These are phyloP conservation scores for Ciconia boyciana DNA, from an alignment of 2,113 vertebrate species.

Conservation along the genomic window DNA sequence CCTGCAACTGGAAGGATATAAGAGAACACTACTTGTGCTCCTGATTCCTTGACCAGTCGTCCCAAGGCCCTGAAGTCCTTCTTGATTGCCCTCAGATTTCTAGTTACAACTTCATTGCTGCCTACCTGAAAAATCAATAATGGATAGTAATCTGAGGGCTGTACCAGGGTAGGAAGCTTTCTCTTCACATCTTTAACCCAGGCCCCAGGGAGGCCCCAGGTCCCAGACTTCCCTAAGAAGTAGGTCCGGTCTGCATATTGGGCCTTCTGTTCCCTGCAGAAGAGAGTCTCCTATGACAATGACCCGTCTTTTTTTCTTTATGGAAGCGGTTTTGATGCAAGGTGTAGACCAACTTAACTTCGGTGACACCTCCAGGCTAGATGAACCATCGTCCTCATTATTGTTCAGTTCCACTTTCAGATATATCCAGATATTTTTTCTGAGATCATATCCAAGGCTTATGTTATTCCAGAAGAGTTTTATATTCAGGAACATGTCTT, in stretches of 20 bases:
- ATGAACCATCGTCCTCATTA: not conserved
- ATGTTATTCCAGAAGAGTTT: not conserved
- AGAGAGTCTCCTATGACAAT: not conserved
- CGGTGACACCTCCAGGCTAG: not conserved
- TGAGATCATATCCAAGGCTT: not conserved
- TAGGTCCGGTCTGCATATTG: not conserved
- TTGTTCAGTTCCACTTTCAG: not conserved
- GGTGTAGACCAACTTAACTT: not conserved
- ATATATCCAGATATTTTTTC: not conserved
- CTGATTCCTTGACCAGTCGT: no score
- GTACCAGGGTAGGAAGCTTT: not conserved
- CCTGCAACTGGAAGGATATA: no score
- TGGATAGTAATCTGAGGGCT: not conserved
- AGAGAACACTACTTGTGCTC: no score
- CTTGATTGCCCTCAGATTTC: no score
- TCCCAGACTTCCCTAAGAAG: no score
- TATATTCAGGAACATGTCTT: not conserved
- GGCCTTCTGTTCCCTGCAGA: not conserved
- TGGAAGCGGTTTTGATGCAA: not conserved
- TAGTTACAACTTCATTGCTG: no score
- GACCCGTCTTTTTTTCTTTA: not conserved
- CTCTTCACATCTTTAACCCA: not conserved
- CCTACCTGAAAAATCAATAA: no score
- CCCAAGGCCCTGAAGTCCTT: no score
- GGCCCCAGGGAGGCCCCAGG: no score